phyloP scores from a whole-genome alignment of 2,888 invertebrate species.

The Escarpia spicata region DNA sequence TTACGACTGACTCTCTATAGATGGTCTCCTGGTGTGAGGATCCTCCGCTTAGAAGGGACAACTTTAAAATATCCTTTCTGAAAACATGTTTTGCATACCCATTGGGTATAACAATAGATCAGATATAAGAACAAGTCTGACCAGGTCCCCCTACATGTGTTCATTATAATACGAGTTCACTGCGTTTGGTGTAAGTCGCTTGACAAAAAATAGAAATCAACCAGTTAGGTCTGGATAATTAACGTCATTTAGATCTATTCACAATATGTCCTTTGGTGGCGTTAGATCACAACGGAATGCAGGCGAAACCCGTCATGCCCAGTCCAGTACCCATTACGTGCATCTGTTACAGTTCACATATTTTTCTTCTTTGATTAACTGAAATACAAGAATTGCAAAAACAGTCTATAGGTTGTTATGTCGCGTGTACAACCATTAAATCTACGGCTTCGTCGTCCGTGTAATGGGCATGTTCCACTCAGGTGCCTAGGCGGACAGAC shows the following conservation, averaged over 20 bases:
- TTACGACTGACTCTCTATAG: no score
- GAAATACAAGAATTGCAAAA: not conserved
- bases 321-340: not conserved
- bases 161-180: no score
- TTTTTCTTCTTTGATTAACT: not conserved
- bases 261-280: not conserved
- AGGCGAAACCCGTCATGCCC: not conserved
- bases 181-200: not conserved
- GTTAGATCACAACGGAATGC: not conserved
- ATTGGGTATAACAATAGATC: no score
- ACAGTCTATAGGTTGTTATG: not conserved
- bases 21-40: no score
- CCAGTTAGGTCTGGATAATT: not conserved
- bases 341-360: not conserved
- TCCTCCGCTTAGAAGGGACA: no score
- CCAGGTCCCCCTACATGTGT: no score
- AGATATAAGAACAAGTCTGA: no score
- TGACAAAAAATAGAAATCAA: no score
- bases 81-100: no score
- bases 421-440: not conserved
- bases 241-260: not conserved
- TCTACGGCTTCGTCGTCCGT: not conserved
- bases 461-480: not conserved
- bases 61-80: no score
- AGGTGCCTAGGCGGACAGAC: not conserved